Conservation (phyloP, 2,113 vertebrate genomes). For the Tenrec ecaudatus region DNA sequence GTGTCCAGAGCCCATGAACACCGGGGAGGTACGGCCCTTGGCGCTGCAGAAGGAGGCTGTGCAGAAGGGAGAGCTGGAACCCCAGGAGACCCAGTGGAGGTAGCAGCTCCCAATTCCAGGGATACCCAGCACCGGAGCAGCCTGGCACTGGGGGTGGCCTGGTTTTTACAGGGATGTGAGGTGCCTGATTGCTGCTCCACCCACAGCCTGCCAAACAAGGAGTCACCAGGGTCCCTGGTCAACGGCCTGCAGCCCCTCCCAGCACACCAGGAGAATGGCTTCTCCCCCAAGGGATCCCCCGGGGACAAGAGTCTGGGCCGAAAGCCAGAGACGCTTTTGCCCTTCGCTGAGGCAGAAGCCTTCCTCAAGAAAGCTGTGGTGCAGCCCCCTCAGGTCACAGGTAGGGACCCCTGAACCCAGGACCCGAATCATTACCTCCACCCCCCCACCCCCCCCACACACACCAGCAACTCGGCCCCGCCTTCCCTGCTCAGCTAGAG, state of each 20-base stretch:
- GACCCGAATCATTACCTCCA: not conserved
- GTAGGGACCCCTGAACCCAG: constrained; percentile 79
- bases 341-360: constrained; percentile 92
- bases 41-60: constrained; percentile 72
- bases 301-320: constrained; percentile 89
- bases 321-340: constrained; percentile 89
- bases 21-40: constrained; percentile 64
- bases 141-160: not conserved
- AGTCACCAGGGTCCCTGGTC: constrained; percentile 82
- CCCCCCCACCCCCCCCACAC: too few relatives aligned
- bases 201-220: constrained; percentile 85
- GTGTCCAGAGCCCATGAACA: constrained; percentile 76
- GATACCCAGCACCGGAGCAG: not conserved
- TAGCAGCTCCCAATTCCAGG: constrained; percentile 28
- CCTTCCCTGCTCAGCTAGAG: not conserved
- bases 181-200: constrained; percentile 22
- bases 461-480: not conserved
- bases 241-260: constrained; percentile 91
- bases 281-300: constrained; percentile 88
- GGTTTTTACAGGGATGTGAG: not conserved
- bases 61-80: constrained; percentile 64
- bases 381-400: constrained; percentile 95
- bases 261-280: constrained; percentile 92
- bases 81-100: constrained; percentile 84
- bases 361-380: constrained; percentile 94